A percentile compares a stretch with the other conserved stretches of the same genome.
phyloP scores from a whole-genome alignment of 2,888 invertebrate species.

The Seira ritae region DNA sequence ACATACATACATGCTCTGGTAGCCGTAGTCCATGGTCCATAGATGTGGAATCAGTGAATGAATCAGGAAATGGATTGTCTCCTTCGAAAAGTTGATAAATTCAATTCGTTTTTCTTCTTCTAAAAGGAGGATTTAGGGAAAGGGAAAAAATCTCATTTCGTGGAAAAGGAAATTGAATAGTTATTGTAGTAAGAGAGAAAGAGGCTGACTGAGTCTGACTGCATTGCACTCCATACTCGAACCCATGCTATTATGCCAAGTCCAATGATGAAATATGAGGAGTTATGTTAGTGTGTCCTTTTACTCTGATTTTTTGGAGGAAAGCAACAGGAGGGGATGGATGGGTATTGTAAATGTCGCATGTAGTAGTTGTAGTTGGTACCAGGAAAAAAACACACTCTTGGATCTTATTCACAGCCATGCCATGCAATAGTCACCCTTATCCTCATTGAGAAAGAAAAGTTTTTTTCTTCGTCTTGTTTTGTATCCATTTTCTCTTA shows the following conservation, averaged over 20 bases:
- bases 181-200: conserved; percentile 27
- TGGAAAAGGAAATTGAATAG: conserved; percentile 46
- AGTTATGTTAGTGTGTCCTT: conserved; percentile 32
- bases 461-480: conserved; percentile 35
- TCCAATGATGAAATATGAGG: conserved; percentile 39
- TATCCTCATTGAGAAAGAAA: conserved; percentile 23
- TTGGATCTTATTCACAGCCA: not conserved
- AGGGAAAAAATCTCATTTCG: conserved; percentile 20
- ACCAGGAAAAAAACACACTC: not conserved
- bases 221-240: not conserved
- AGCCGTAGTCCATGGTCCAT: too few relatives aligned
- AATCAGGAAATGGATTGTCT: conserved; percentile 62
- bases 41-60: conserved; percentile 23
- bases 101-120: conserved; percentile 43
- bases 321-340: conserved; percentile 20
- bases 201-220: not conserved
- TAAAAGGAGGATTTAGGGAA: not conserved
- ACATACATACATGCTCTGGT: too few relatives aligned
- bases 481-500: conserved; percentile 48
- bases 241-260: conserved; percentile 19
- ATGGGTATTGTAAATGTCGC: not conserved
- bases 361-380: not conserved
- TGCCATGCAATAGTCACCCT: not conserved
- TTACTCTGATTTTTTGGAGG: not conserved
- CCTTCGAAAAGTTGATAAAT: conserved; percentile 46